Evolutionary conservation across 1,140 invertebrate genomes (phyloP).

Genomic region (Drosophila obscura): DNA sequence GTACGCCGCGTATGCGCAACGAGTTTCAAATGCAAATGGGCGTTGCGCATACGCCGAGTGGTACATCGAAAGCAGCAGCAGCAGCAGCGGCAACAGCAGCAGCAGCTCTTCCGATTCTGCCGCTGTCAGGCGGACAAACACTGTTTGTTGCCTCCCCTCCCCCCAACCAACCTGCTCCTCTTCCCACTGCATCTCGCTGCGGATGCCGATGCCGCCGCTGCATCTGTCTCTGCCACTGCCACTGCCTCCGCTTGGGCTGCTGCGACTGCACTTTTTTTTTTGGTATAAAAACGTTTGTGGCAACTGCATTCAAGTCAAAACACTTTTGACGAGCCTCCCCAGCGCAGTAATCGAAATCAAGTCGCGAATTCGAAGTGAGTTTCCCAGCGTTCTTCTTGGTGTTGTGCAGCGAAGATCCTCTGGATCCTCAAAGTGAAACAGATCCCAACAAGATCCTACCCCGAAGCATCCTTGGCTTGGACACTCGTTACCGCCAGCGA

Average conservation of each 20-base stretch:
- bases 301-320: conserved; percentile 72
- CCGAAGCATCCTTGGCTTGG: too few species aligned
- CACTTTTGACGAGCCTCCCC: conserved; percentile 78
- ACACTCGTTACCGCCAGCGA: too few species aligned
- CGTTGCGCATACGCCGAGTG: conserved; percentile 81
- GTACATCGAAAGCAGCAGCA: conserved; percentile 20
- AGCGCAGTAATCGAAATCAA: conserved; percentile 52
- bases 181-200: conserved; percentile 59
- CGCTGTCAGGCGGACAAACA: conserved; percentile 34
- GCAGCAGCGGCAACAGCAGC: conserved; percentile 27
- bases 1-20: conserved; percentile 76
- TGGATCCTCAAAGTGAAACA: conserved; percentile 17
- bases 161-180: conserved; percentile 11
- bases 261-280: conserved; percentile 48
- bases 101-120: conserved; percentile 67
- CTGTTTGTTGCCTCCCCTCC: conserved; percentile 13
- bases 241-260: conserved; percentile 24
- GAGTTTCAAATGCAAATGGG: conserved; percentile 77
- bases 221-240: conserved; percentile 21
- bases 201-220: conserved; percentile 65
- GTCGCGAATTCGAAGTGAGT: conserved; percentile 67
- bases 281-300: conserved; percentile 81
- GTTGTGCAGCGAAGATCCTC: background rate
- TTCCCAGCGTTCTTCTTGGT: conserved; percentile 17
- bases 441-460: background rate